Evolutionary conservation across 2,797 vertebrate species (phyloP).

Genomic region (Dallia pectoralis): DNA sequence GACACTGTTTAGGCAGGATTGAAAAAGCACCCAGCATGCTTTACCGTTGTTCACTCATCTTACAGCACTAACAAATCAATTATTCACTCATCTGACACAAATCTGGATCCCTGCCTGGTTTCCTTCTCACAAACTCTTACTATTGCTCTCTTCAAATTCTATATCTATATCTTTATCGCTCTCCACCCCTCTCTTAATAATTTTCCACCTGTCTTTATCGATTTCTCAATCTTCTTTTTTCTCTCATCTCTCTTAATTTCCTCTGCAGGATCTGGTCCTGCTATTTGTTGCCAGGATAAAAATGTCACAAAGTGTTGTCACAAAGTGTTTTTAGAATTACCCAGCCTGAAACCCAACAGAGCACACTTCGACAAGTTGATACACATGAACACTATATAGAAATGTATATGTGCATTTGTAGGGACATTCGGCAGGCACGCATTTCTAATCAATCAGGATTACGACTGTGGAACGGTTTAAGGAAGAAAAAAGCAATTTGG

Average conservation of each 20-base stretch:
- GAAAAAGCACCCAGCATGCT: background rate
- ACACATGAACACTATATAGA: no score
- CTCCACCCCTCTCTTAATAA: background rate
- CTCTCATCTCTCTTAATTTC: conserved; percentile 33
- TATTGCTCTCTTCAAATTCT: conserved; percentile 12
- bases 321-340: no score
- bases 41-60: background rate
- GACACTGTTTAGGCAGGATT: background rate
- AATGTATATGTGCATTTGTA: no score
- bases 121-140: conserved; percentile 1
- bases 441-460: no score
- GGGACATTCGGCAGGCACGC: no score
- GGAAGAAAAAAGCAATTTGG: no score
- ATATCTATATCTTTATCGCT: conserved; percentile 18
- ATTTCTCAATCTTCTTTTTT: background rate
- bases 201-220: no score
- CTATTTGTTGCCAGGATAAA: conserved; percentile 54
- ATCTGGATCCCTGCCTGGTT: background rate
- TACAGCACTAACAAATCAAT: background rate
- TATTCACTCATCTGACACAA: background rate
- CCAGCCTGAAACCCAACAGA: no score
- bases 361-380: no score
- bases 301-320: conserved; percentile 55
- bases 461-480: no score
- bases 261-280: conserved; percentile 57